These are phyloP conservation scores for Halichoerus grypus DNA, from an alignment of 2,113 vertebrate species.

Conservation along the genomic window DNA sequence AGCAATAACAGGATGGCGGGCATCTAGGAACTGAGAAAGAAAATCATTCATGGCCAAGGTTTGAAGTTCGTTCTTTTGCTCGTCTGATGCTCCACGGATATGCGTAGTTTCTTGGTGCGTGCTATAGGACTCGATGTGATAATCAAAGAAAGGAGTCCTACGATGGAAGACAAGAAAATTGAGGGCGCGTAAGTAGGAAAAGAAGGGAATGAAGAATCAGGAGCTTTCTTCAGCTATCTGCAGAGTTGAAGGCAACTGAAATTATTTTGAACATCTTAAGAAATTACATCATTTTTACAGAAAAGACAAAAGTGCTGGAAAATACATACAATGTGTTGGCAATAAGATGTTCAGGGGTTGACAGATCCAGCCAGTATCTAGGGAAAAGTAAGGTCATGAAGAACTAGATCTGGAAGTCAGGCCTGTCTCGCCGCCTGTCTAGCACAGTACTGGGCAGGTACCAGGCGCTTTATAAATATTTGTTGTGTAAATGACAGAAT, in stretches of 20 bases:
- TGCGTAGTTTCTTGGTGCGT: neutral
- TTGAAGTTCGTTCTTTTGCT: slow-evolving; percentile 17
- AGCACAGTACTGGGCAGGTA: neutral
- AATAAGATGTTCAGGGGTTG: neutral
- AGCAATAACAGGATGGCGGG: neutral
- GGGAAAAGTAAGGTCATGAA: neutral
- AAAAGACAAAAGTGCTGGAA: neutral
- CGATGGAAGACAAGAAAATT: neutral
- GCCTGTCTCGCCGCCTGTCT: neutral
- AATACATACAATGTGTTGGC: neutral
- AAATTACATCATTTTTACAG: neutral
- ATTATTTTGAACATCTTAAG: slow-evolving; percentile 32
- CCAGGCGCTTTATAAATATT: neutral
- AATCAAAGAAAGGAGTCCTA: neutral
- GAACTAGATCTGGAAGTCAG: neutral
- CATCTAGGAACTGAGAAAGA: neutral
- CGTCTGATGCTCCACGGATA: neutral
- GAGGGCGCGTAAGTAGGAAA: neutral
- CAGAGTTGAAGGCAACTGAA: slow-evolving; percentile 23
- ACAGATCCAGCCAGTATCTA: neutral
- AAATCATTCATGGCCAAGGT: neutral
- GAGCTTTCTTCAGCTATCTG: neutral
- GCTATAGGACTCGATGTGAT: neutral
- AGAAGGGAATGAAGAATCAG: neutral
- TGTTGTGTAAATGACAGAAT: neutral